Evolutionary conservation across 2,888 invertebrate species (phyloP), one percentile per base, ranked within the genome.

Genomic region (Calephelis perditalis): DNA sequence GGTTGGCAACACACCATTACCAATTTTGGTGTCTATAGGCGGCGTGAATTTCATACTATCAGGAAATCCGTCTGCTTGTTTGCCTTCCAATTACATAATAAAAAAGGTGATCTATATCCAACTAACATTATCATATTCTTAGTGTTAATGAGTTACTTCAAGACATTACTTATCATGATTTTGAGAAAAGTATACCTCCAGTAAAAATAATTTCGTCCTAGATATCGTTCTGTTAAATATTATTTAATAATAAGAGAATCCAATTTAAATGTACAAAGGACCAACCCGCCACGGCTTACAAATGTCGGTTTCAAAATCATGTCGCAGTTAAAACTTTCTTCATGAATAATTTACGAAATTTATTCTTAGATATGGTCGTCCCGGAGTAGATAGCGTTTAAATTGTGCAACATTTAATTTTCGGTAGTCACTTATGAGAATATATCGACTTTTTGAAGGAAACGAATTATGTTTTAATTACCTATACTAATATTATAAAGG

Each of bases 311-410:
- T 86, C 83, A 87, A 86, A 87, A 87, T 84, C 86, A 86, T 86
- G 87, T 86, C 83, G 80, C 84, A 77, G 83, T 86, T 86, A 84
- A 86, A 89, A 88, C 84, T 89, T 87, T 86, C 77, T 82, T 86
- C 86, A 88, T 89, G 88, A 89, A 89, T 89, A 88, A 88, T 89
- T 89, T 87, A 88, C 85, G 73, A 84, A 88, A 86, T 82, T 86
- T 84, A 82, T 84, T 83, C 85, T 74, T 78, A 86, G 87, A 87
- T 88, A 86, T 86, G 84, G 80, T 84, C 83, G 83, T 82, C 84
- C 81, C 73, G 79, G 78, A 70, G 79, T 76, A 85, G 88, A 88
- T 87, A 88, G 86, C 86, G 86, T 84, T 86, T 82, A 84, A 88
- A 85, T 86, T 86, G 81, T 69, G 70, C 82, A 85, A 86, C 86